Base-by-base conservation (phyloP, 2,797 vertebrate species). In the Pogoniulus pusillus region DNA sequence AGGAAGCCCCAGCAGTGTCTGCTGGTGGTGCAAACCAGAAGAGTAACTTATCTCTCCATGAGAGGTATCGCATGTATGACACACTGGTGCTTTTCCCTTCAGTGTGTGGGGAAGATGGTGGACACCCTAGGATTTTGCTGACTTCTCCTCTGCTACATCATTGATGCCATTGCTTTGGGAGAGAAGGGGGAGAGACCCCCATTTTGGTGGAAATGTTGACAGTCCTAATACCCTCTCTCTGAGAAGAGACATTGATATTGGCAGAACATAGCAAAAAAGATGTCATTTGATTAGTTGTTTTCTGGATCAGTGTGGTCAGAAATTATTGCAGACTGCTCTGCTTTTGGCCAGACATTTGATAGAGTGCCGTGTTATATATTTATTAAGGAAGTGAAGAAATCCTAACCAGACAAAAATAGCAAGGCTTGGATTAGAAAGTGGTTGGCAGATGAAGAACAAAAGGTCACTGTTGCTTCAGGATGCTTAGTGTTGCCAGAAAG, bases 361-460 rank as follows among this genome's bases (percentile, higher is more conserved):
- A 69, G 84, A 90, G 65, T 92, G 83, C 74, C 69, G 85, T 59
- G 82, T 88, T 84, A 82, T 70, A 8, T 90, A 90, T 94, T 94
- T 93, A 92, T 95, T 88, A 92, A 88, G 43, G 62, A 82, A 90
- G 63, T 90, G 84, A 90, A 93, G 91, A 96, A 95, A 94, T 90
- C 30, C 57, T 53, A 87, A 76, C 84, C 4, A 11, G 65, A 60
- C 84, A 92, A 95, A 95, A 95, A 94, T 94, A 95, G 89, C 77
- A 84, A 64, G 68, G 74, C 74, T 89, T 74, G 74, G 77, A 76
- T 89, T 92, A 94, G 94, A 88, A 93, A 89, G 70, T 63, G 70
- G 14, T 32, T 91, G 72, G 62, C 47, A 76, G 60, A 78, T 64
- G 91, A 76, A 53, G 57, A 95, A 93, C 82, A 91, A 60, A 91